Base-by-base conservation (phyloP, 1,140 invertebrate species). In the Brachionus manjavacas region DNA sequence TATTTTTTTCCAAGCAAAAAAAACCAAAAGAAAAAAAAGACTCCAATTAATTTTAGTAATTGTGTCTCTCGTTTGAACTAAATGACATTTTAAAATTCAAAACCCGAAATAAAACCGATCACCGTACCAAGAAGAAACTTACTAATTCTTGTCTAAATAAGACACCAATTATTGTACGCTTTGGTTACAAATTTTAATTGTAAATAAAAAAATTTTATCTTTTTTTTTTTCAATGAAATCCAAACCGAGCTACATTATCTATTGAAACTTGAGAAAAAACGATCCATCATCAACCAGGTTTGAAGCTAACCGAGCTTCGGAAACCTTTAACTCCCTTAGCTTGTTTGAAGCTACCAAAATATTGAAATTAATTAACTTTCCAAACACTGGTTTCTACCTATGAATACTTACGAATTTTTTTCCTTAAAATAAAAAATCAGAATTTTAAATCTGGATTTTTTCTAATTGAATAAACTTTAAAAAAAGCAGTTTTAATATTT, bases 51-150 rank as follows among this genome's bases (percentile, higher is more conserved):
- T 76, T 72, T 72, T 72, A 1, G 28, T 43, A 41, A 35, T 41
- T 72, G 31, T 72, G 68, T 39, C n/a, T 72, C 39, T 72, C 39
- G 28, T 9, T 72, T 72, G 20, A 16, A 72, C 66, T 31, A 72
- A 43, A 72, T 41, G 39, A 72, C 31, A 72, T 41, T 72, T 72
- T 72, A 39, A 72, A 39, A 20, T 72, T 72, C 52, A 60, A 60
- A 60, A 60, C 20, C 52, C 52, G 52, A 20, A 60, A 60, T 23
- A 20, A 60, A 20, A 60, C 12, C 43, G 43, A 14, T 12, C n/a
- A 60, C 52, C 52, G 20, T 60, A 20, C 16, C 52, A 25, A 31
- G 0, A 2, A 60, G 52, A 60, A 60, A 25, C 52, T 60, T 60
- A 60, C 52, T 60, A 60, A 60, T 60, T 60, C 52, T 25, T 60